Evolutionary conservation across 2,797 vertebrate species (phyloP).

Genomic region (Fratercula arctica): DNA sequence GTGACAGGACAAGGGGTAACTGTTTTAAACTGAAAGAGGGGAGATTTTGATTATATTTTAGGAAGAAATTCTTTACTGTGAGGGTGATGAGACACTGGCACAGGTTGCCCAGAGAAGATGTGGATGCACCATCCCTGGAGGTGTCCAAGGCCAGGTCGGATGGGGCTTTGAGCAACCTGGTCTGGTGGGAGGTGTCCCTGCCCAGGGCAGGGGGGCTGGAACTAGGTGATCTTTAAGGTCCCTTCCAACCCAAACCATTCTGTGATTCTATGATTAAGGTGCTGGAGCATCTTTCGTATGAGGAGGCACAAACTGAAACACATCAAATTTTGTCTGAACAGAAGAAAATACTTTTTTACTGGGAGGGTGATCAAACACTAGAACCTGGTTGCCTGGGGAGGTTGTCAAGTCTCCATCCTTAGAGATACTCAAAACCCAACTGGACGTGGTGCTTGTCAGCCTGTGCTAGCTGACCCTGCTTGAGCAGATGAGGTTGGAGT

Average conservation of each 20-base stretch:
- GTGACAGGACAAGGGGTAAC: too few species aligned
- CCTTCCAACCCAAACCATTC: neutral
- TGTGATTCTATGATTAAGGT: neutral
- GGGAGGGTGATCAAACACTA: neutral
- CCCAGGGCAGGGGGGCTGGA: too few species aligned
- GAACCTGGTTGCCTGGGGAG: neutral
- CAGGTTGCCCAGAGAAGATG: too few species aligned
- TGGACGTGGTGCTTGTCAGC: neutral
- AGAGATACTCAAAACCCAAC: neutral
- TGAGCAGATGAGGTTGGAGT: neutral
- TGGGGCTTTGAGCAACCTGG: too few species aligned
- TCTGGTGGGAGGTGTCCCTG: too few species aligned
- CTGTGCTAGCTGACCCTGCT: neutral
- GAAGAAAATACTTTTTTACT: neutral
- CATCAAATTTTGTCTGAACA: neutral
- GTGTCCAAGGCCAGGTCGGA: too few species aligned
- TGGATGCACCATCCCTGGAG: too few species aligned
- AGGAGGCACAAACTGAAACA: neutral
- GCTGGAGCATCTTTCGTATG: neutral
- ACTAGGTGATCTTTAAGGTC: neutral
- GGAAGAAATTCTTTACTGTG: too few species aligned
- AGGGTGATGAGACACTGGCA: too few species aligned
- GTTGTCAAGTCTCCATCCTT: neutral
- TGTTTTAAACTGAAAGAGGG: too few species aligned
- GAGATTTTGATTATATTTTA: too few species aligned